These are phyloP conservation scores for Paradoxurus hermaphroditus DNA, from an alignment of 2,113 vertebrate species.

Conservation along the genomic window DNA sequence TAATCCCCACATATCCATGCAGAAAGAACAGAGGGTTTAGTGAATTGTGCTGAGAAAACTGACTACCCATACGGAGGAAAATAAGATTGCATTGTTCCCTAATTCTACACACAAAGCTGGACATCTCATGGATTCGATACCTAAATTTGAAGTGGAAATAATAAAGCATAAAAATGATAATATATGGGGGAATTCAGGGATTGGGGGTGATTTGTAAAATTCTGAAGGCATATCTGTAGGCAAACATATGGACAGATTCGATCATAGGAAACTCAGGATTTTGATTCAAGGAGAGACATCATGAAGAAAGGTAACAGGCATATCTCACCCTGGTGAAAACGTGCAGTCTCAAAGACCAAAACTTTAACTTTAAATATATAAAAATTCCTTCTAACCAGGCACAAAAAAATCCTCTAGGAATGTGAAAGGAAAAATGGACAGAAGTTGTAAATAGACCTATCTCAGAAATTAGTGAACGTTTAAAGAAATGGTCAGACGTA, in stretches of 20 bases:
- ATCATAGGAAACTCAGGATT: not conserved
- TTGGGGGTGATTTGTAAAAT: not conserved
- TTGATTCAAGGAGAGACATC: not conserved
- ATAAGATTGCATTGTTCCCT: not conserved
- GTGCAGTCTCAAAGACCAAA: not conserved
- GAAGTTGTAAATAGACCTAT: not conserved
- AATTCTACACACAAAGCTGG: not conserved
- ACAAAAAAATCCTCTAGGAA: not conserved
- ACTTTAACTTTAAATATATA: not conserved
- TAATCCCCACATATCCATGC: not conserved
- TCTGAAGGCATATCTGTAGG: not conserved
- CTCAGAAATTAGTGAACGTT: not conserved
- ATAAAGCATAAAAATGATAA: not conserved
- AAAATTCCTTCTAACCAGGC: not conserved
- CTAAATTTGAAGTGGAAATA: not conserved
- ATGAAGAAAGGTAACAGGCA: not conserved
- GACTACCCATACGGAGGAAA: not conserved
- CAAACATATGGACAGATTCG: not conserved
- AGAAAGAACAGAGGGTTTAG: not conserved
- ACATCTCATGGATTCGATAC: not conserved
- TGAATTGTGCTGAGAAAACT: not conserved
- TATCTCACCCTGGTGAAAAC: not conserved
- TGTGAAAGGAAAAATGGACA: not conserved
- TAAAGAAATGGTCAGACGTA: not conserved
- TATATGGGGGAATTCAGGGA: not conserved